Percentiles rank a stretch among this genome's conserved stretches.
phyloP scores from a whole-genome alignment of 2,888 invertebrate species.

The Maniola hyperantus region DNA sequence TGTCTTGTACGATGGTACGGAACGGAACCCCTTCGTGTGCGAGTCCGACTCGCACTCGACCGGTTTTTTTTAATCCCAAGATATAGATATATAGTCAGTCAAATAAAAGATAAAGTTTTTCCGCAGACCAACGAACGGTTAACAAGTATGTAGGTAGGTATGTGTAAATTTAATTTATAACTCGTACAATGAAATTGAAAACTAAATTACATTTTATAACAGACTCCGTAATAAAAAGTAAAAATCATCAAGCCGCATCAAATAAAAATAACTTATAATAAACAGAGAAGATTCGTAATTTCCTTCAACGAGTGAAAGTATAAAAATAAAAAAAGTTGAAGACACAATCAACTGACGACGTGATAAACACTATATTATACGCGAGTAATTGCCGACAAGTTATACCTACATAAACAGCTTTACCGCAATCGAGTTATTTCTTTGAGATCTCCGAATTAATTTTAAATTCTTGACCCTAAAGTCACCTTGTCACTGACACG shows the following conservation, averaged over 20 bases:
- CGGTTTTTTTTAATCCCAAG: no score
- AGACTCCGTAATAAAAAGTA: background rate
- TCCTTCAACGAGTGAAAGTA: slow-evolving; percentile 16
- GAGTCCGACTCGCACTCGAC: no score
- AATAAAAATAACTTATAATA: slow-evolving; percentile 7
- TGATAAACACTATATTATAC: slow-evolving; percentile 20
- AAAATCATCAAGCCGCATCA: slow-evolving; percentile 15
- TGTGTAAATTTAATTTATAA: no score
- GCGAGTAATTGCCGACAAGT: slow-evolving; percentile 15
- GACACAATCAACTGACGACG: slow-evolving; percentile 13
- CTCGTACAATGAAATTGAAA: background rate
- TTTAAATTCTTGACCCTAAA: slow-evolving; percentile 12
- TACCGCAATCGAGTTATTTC: slow-evolving; percentile 9
- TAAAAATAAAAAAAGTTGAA: slow-evolving; percentile 16
- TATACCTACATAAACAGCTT: slow-evolving; percentile 5
- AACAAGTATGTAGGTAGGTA: no score
- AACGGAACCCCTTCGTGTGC: no score
- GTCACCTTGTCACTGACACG: background rate
- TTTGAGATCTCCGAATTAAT: slow-evolving; percentile 9
- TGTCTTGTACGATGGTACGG: no score
- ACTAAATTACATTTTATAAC: background rate
- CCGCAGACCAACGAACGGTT: no score
- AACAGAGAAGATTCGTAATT: background rate
- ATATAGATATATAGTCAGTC: no score
- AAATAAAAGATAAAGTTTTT: no score